Evolutionary conservation across 2,113 vertebrate genomes (phyloP), one percentile per base, ranked within the genome.

Genomic region (Oceanodroma tethys): DNA sequence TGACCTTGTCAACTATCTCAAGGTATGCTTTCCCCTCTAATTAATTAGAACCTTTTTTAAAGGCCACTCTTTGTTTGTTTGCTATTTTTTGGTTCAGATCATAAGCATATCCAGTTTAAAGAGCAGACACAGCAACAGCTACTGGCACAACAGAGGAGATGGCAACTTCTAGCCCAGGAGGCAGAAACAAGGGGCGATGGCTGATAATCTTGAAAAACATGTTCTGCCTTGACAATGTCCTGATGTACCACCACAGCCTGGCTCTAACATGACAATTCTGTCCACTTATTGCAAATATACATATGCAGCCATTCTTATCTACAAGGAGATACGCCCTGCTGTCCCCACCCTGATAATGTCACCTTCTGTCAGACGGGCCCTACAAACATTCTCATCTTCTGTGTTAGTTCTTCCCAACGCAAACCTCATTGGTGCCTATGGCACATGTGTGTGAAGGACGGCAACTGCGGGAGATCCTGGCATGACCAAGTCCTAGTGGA

Each of bases 381-480:
- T 79, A 20, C 47, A 79, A 58, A 21, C 27, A 6, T 29, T 67
- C 13, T 66, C 23, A 71, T 36, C 34, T 43, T 55, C 50, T 2
- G 3, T 1, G 2, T 48, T 5, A 38, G 29, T 22, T 65, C n/a
- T 36, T 76, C 18, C 45, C 30, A 38, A 0, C 0, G 5, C 26
- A 75, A 70, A 48, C 30, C 15, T 86, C 19, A 4, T 6, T n/a
- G 26, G 14, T 78, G 27, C 22, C 62, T 16, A 14, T 5, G 30
- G 23, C 30, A 55, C 10, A 5, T 2, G 2, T 10, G 5, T 10
- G 3, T 1, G 2, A 43, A 72, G 43, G 13, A 48, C 0, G 0
- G 5, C 30, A 65, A 0, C n/a, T 50, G 26, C 2, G 0, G 25
- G 19, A 65, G 6, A 26, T 21, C 32, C 42, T 85, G 62, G 15